Base-by-base conservation (phyloP, 2,797 vertebrate species). In the Centroberyx gerrardi region DNA sequence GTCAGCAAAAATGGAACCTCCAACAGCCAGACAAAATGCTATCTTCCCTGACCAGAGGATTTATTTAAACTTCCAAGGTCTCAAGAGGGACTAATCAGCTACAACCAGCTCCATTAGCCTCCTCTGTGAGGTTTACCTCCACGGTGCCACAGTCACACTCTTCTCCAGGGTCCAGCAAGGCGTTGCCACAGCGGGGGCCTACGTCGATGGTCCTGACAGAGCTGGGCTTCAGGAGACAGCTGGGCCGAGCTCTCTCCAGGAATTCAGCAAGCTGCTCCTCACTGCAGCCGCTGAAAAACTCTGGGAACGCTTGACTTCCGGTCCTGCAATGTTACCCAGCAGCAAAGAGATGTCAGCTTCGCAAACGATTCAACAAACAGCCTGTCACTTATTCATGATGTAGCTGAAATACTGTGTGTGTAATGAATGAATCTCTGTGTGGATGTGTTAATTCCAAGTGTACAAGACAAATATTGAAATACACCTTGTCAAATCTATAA, bases 101-200 rank as follows among this genome's bases (percentile, higher is more conserved):
- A 15, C 2, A 14, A 14, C 1, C 51, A 62, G 29, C 4, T 29
- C 17, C 29, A 17, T 46, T 59, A 10, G 33, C 17, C 3, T 10
- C n/a, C 4, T 0, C 18, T 36, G 29, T 46, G 2, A 13, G 13
- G 0, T 3, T 31, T 76, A 98, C 97, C 96, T 97, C 82, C 0
- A 66, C 91, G 0, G 75, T 85, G 56, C 98, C 97, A 0, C 98
- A 99, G 93, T 99, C 98, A 0, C 98, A 99, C 74, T 98, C 94
- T 86, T 99, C 97, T 31, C 96, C 97, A 0, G 81, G 84, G 67
- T 99, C 98, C 85, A 98, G 78, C 1, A 98, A 94, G 70, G 82
- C 92, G 63, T 99, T 97, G 18, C 97, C 97, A 0, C 98, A 98
- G 79, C 85, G 86, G 0, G 95, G 93, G 0, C 93, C 96, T 9